phyloP scores from a whole-genome alignment of 2,113 vertebrate species.

The Bubo blakistoni region DNA sequence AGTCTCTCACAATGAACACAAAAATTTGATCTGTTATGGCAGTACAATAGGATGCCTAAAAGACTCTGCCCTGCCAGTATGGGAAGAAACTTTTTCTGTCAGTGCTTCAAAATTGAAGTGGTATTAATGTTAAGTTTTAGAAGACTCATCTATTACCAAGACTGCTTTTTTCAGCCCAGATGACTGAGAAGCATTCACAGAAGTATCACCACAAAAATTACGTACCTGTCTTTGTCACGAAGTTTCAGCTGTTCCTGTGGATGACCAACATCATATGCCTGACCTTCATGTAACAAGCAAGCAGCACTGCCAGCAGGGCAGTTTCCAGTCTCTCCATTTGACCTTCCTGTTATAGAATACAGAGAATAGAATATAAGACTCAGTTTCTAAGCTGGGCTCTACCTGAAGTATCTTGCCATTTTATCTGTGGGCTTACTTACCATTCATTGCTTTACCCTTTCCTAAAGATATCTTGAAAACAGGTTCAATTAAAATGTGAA shows the following conservation, averaged over 20 bases:
- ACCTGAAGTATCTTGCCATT: not conserved
- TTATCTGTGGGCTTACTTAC: not conserved
- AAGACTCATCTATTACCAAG: not conserved
- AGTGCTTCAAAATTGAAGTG: not conserved
- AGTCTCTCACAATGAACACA: not conserved
- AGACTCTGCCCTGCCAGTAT: not conserved
- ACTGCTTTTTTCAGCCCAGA: not conserved
- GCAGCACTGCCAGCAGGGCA: constrained; percentile 83
- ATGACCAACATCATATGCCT: constrained; percentile 77
- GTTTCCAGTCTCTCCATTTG: constrained; percentile 42
- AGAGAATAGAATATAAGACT: not conserved
- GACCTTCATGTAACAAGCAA: constrained; percentile 75
- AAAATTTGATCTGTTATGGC: not conserved
- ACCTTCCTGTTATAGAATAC: not conserved
- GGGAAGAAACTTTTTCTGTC: not conserved
- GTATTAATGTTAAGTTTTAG: not conserved
- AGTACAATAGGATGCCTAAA: not conserved
- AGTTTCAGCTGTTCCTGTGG: constrained; percentile 76
- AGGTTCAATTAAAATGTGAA: not conserved
- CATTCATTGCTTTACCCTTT: not conserved
- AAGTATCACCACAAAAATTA: not conserved
- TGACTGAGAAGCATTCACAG: not conserved
- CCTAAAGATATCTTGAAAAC: not conserved
- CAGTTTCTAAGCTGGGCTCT: not conserved
- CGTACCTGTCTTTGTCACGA: constrained; percentile 80